Conservation (phyloP, 2,797 vertebrate species). For the Cetoscarus ocellatus region DNA sequence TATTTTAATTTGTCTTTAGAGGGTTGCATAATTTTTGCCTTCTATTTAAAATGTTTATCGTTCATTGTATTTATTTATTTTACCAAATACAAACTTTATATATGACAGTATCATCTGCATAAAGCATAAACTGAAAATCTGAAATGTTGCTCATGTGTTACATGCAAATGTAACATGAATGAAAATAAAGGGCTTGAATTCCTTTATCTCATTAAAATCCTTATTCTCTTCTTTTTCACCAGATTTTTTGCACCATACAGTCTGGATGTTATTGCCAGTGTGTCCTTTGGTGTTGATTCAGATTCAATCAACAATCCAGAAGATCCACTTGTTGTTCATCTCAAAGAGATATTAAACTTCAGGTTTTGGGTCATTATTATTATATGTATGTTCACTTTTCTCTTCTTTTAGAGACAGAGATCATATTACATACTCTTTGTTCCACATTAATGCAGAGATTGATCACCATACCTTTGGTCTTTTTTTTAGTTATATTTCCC, state of each 20-base stretch:
- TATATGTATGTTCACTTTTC: slow-evolving; percentile 52
- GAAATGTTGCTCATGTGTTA: too few species aligned
- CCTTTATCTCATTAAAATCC: too few species aligned
- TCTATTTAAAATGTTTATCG: too few species aligned
- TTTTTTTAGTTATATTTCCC: slow-evolving; percentile 80
- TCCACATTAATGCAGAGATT: neutral
- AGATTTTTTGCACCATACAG: slow-evolving; percentile 86
- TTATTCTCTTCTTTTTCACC: slow-evolving; percentile 11
- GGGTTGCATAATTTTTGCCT: too few species aligned
- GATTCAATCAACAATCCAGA: slow-evolving; percentile 87
- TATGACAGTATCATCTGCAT: too few species aligned
- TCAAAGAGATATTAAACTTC: slow-evolving; percentile 83
- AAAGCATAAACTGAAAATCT: too few species aligned
- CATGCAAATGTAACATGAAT: too few species aligned
- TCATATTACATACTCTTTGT: neutral
- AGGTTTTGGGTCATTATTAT: slow-evolving; percentile 58
- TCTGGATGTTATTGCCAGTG: slow-evolving; percentile 87
- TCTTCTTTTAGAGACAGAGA: neutral
- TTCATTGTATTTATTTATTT: too few species aligned
- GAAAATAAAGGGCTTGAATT: too few species aligned
- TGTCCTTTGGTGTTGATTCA: slow-evolving; percentile 86
- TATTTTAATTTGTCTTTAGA: too few species aligned
- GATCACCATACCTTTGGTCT: neutral
- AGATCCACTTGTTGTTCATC: slow-evolving; percentile 78
- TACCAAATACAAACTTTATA: too few species aligned